Evolutionary conservation across 2,888 invertebrate genomes (phyloP), one percentile per base, ranked within the genome.

Genomic region (Anticlea derivata): DNA sequence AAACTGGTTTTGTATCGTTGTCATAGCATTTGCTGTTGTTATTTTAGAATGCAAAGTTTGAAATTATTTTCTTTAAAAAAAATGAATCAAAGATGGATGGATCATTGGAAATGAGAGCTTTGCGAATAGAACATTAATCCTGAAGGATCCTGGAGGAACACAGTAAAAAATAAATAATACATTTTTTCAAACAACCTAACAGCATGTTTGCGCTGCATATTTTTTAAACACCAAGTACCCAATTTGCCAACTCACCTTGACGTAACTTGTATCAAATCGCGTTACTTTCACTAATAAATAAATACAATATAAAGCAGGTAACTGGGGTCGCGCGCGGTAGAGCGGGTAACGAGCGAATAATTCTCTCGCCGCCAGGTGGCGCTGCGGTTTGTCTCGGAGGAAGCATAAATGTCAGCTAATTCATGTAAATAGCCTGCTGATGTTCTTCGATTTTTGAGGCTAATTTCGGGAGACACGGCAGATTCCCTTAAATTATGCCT

Each of bases 311-410:
- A 41, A 61, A 61, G 60, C 75, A 53, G 53, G 53, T 53, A 53
- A 40, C 47, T 59, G 56, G 67, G 72, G 66, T 70, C 69, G 69
- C 55, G 75, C 75, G 83, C 85, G 77, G 66, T 65, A 71, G 78
- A 85, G 84, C 86, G 86, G 67, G 79, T 82, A 88, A 89, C 85
- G 89, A 84, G 82, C 83, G 83, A 75, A 84, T 87, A 88, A 88
- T 79, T 87, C 83, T 53, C 53, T 75, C 74, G 57, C 75, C 69
- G 65, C 81, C 86, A 85, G 87, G 86, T 86, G 86, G 79, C 80
- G 76, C 75, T 78, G 83, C 70, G 86, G 83, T 78, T 77, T 83
- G 84, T 86, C 87, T 86, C 86, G 70, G 64, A 78, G 80, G 82
- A 75, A 78, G 77, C 83, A 86, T 88, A 82, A 89, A 86, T 82